Conservation (phyloP, 2,113 vertebrate species). For the Apteryx mantelli region DNA sequence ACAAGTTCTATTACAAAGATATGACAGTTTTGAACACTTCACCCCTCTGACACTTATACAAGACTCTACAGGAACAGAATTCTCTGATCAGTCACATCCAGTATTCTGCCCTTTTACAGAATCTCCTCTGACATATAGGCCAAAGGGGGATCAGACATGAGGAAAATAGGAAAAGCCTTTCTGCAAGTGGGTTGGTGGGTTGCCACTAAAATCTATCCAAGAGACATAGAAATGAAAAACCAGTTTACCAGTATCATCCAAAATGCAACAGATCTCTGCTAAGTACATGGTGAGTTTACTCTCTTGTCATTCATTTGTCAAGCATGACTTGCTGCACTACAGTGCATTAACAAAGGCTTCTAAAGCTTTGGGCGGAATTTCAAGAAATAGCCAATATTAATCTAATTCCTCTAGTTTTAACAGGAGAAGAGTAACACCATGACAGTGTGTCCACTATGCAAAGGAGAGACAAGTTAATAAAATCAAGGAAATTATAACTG, state of each 20-base stretch:
- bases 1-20: neutral
- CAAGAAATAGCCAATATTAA: neutral
- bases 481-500: neutral
- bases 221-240: neutral
- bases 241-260: neutral
- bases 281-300: neutral
- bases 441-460: neutral
- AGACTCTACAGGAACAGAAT: neutral
- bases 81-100: neutral
- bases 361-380: neutral
- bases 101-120: neutral
- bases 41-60: neutral
- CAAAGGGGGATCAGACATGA: neutral
- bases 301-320: neutral
- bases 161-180: neutral
- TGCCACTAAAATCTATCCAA: neutral
- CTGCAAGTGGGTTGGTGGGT: neutral
- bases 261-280: neutral
- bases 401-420: neutral
- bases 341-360: neutral
- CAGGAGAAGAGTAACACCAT: neutral
- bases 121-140: neutral
- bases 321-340: neutral
- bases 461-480: neutral
- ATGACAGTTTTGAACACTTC: neutral